These are phyloP conservation scores for Stomatorhinus ivindoensis DNA, from an alignment of 2,113 vertebrate genomes.

Conservation along the genomic window DNA sequence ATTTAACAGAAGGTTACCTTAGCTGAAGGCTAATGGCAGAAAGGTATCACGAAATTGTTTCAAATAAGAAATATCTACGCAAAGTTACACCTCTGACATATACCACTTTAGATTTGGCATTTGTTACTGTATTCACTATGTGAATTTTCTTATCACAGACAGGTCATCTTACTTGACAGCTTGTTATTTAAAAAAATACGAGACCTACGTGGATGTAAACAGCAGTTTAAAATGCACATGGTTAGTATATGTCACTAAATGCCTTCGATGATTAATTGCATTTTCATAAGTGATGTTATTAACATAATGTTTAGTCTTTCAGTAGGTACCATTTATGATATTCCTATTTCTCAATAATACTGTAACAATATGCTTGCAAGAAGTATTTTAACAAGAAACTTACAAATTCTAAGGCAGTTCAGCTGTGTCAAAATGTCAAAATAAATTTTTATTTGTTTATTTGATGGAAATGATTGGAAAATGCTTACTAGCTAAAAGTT, in stretches of 20 bases:
- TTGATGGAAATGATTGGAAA: neutral
- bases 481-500: neutral
- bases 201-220: neutral
- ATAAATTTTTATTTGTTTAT: neutral
- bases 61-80: neutral
- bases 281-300: neutral
- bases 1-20: neutral
- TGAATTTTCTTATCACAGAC: neutral
- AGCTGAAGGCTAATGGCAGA: neutral
- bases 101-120: neutral
- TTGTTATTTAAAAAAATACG: neutral
- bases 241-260: neutral
- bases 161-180: neutral
- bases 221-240: neutral
- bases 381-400: neutral
- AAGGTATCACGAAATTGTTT: neutral
- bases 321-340: neutral
- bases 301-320: neutral
- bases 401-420: neutral
- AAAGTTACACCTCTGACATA: neutral
- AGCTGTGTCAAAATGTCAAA: neutral
- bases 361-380: neutral
- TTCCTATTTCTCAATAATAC: neutral
- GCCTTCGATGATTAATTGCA: neutral
- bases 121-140: neutral